phyloP scores from a whole-genome alignment of 23 tunicate species.

The Corella eumyota region DNA sequence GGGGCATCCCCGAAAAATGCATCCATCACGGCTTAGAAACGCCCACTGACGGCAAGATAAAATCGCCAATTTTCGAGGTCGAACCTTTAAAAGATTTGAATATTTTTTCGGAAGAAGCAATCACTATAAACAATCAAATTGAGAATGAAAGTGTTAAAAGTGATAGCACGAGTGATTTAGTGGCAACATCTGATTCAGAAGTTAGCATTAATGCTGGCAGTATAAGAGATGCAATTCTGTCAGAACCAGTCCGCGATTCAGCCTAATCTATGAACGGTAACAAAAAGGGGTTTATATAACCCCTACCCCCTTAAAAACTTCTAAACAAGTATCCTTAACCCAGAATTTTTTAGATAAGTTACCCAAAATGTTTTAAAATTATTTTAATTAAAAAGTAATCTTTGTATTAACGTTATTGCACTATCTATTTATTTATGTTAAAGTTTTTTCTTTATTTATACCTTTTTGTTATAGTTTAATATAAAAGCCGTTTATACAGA shows the following conservation, averaged over 20 bases:
- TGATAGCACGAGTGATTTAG: constrained; percentile 19
- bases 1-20: constrained; percentile 66
- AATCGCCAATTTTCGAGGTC: constrained; percentile 8
- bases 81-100: constrained; percentile 3
- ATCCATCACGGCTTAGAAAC: constrained; percentile 1
- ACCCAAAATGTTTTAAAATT: too few species aligned
- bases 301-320: too few species aligned
- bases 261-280: constrained; percentile 11
- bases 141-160: constrained; percentile 20
- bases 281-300: too few species aligned
- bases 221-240: constrained; percentile 40
- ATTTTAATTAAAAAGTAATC: too few species aligned
- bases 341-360: too few species aligned
- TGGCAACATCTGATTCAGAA: constrained; percentile 12
- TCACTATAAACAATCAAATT: neutral
- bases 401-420: too few species aligned
- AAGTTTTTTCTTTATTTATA: too few species aligned
- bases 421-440: too few species aligned
- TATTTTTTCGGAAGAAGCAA: neutral
- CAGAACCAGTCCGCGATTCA: constrained; percentile 34
- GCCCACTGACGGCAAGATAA: neutral
- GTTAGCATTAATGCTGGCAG: constrained; percentile 37
- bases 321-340: too few species aligned
- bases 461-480: too few species aligned
- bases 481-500: too few species aligned